Conservation (phyloP, 1,140 invertebrate genomes). For the Sweltsa coloradensis region DNA sequence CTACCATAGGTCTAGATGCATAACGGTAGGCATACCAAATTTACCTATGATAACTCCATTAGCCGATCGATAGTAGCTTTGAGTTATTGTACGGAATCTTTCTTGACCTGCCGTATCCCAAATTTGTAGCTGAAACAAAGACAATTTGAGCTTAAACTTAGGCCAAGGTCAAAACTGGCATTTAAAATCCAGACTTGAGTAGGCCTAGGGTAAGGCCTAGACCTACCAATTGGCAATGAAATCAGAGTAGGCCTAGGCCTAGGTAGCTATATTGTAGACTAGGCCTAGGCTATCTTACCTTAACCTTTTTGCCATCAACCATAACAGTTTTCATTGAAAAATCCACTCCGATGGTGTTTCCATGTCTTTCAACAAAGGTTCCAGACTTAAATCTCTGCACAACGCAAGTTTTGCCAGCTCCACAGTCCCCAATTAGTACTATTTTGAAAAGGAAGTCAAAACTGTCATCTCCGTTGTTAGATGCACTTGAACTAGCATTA, state of each 20-base stretch:
- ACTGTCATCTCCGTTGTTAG: slow-evolving; percentile 43
- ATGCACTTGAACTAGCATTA: slow-evolving; percentile 9
- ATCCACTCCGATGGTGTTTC: slow-evolving; percentile 91
- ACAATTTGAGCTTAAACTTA: not conserved
- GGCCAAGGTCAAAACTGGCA: not conserved
- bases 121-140: slow-evolving; percentile 63
- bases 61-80: slow-evolving; percentile 88
- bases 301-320: slow-evolving; percentile 84
- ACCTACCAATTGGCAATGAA: too few species aligned
- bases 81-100: slow-evolving; percentile 82
- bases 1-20: too few species aligned
- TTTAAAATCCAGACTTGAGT: too few species aligned
- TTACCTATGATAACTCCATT: slow-evolving; percentile 79
- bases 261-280: too few species aligned
- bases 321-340: slow-evolving; percentile 94
- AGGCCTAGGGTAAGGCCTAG: too few species aligned
- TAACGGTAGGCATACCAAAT: too few species aligned
- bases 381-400: slow-evolving; percentile 88
- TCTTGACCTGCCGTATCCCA: slow-evolving; percentile 94
- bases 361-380: slow-evolving; percentile 84
- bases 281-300: too few species aligned
- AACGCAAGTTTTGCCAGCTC: slow-evolving; percentile 74
- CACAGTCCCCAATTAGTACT: slow-evolving; percentile 71
- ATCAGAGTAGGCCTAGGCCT: too few species aligned
- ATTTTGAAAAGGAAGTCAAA: slow-evolving; percentile 78